Evolutionary conservation across 1,140 invertebrate genomes (phyloP).

Genomic region (Nixonia krombeini): DNA sequence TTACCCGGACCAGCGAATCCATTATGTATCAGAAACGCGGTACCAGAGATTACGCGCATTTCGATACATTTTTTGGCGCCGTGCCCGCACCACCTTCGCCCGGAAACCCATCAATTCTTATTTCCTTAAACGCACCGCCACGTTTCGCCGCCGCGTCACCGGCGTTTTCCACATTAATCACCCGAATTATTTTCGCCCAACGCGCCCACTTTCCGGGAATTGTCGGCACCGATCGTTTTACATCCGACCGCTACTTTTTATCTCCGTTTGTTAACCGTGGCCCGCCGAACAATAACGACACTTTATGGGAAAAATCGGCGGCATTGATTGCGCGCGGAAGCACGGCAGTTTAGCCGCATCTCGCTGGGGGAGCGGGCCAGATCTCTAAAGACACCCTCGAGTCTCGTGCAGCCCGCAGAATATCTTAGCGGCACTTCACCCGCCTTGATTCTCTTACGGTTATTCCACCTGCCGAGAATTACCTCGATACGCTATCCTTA

Average conservation of each 20-base stretch:
- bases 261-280: not conserved
- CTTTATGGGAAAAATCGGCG: not conserved
- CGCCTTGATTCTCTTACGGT: constrained; percentile 65
- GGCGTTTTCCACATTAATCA: not conserved
- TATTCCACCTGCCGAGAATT: constrained; percentile 65
- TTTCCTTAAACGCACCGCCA: not conserved
- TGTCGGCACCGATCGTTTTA: too few relatives aligned
- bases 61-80: constrained; percentile 16
- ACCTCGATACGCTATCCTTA: constrained; percentile 60
- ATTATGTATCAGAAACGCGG: constrained; percentile 55
- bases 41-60: constrained; percentile 13
- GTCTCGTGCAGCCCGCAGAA: constrained; percentile 57
- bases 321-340: constrained; percentile 34
- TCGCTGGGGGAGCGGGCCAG: constrained; percentile 45
- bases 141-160: not conserved
- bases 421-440: constrained; percentile 59
- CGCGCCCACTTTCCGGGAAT: too few relatives aligned
- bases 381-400: constrained; percentile 65
- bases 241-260: not conserved
- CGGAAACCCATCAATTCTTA: not conserved
- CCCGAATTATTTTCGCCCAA: not conserved
- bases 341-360: constrained; percentile 30
- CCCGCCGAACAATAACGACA: constrained; percentile 14
- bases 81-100: not conserved
- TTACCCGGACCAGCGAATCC: constrained; percentile 36